Base-by-base conservation (phyloP, 2,888 invertebrate species). In the Linnaemya vulpina region DNA sequence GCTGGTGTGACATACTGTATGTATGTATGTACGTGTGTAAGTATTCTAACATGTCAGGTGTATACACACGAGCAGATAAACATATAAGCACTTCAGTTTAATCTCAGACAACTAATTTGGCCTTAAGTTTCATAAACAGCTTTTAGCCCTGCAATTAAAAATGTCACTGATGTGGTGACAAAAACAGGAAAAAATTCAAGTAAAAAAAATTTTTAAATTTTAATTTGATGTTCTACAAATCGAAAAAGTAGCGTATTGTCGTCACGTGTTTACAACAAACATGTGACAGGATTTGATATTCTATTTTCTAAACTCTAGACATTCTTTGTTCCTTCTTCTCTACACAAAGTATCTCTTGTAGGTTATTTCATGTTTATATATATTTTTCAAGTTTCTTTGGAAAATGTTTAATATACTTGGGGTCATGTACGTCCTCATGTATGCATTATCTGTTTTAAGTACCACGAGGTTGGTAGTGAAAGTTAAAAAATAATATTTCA, bases 191-290 rank as follows among this genome's bases (percentile, higher is more conserved):
- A 17, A 65, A 25, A 65, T 5, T 30, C 5, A 30, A 30, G 30
- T 30, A 35, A 68, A 68, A 58, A 13, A 67, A 49, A n/a, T n/a
- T n/a, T 25, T 62, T n/a, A 79, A 79, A 79, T 71, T 51, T 75
- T 3, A 22, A 38, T 73, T 73, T 73, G 49, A 49, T 60, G 55
- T 71, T 9, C 4, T 20, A 68, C 8, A 70, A 46, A 75, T 38
- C 15, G 38, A 17, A 75, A 77, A 40, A 40, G 73, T 68, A 67
- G 71, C 84, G 76, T 76, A 84, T 81, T 77, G 77, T 77, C 77
- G 70, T 82, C 51, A 74, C 38, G 49, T 40, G 67, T 67, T 25
- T 51, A 38, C 62, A 11, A 67, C 35, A 75, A 40, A 60, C 80
- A 74, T 75, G 46, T 77, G 81, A 82, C 70, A 82, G 68, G 68